These are phyloP conservation scores for Halichoeres trimaculatus DNA, from an alignment of 2,113 vertebrate species.

Conservation along the genomic window DNA sequence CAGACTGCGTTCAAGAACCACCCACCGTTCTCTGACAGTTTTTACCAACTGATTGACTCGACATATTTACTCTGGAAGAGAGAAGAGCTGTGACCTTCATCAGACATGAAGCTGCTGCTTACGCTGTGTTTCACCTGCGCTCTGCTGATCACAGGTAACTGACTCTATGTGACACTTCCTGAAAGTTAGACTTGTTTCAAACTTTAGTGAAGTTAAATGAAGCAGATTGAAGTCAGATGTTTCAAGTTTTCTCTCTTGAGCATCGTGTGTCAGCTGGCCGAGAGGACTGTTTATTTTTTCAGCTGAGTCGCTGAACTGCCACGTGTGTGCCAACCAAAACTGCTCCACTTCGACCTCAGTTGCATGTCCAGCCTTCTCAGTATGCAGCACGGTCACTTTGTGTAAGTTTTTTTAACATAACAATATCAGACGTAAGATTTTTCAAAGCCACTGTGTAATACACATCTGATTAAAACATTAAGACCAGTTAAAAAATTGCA, in stretches of 20 bases:
- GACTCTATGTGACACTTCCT: neutral
- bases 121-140: conserved; percentile 10
- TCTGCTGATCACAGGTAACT: conserved; percentile 21
- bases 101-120: conserved; percentile 37
- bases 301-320: conserved; percentile 21
- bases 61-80: no score
- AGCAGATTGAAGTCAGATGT: no score
- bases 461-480: no score
- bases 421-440: no score
- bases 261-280: neutral
- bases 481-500: no score
- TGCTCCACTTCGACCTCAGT: conserved; percentile 9
- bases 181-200: no score
- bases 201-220: no score
- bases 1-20: neutral
- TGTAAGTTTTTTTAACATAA: neutral
- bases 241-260: neutral
- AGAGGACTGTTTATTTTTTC: neutral
- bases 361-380: neutral
- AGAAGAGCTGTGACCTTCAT: neutral
- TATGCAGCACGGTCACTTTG: neutral
- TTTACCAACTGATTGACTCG: neutral
- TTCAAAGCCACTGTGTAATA: no score
- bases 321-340: neutral
- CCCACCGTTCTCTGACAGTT: neutral